Base-by-base conservation (phyloP, 2,113 vertebrate genomes). In the Bufo gargarizans region DNA sequence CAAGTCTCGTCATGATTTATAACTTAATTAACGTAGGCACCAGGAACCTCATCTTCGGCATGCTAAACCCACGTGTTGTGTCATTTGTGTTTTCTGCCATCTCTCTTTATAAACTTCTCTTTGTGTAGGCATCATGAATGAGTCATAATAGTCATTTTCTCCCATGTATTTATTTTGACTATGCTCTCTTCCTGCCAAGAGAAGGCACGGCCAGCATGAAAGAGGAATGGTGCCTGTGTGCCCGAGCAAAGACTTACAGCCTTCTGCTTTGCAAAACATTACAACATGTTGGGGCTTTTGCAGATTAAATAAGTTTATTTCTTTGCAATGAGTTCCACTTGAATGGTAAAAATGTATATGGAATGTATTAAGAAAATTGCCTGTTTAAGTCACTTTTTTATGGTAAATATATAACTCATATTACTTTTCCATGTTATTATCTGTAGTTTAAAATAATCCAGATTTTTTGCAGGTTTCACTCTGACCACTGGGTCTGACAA, bases 121-220 rank as follows among this genome's bases (percentile, higher is more conserved):
- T 85, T 85, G 83, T 85, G 69, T 47, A 85, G 69, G 76, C 67
- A 85, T 85, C 69, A 76, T 56, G 69, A 59, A 74, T 74, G 69
- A 85, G 83, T 85, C 83, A 85, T 76, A 85, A 74, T 84, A 84
- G 71, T 84, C 22, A 14, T 84, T 85, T 85, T 85, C 83, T 58
- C 53, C 63, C 55, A 45, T 85, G 47, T 85, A 85, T 85, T 76
- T 85, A 85, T 76, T 85, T 85, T 85, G 69, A 85, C 83, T 76
- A 71, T 71, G 63, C 22, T 55, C 82, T 84, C 3, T 84, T 71
- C 63, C 82, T 84, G 82, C 82, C 65, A 85, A 85, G 69, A 74
- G 55, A 76, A 76, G 69, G 83, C 83, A 85, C 20, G 10, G 67
- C 67, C 69, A 76, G 47, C 76, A 45, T 59, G 69, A 58, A 85